A percentile compares a stretch with the other conserved stretches of the same genome.
These are phyloP conservation scores for Agrotis segetum DNA, from an alignment of 2,888 invertebrate species.

Conservation along the genomic window DNA sequence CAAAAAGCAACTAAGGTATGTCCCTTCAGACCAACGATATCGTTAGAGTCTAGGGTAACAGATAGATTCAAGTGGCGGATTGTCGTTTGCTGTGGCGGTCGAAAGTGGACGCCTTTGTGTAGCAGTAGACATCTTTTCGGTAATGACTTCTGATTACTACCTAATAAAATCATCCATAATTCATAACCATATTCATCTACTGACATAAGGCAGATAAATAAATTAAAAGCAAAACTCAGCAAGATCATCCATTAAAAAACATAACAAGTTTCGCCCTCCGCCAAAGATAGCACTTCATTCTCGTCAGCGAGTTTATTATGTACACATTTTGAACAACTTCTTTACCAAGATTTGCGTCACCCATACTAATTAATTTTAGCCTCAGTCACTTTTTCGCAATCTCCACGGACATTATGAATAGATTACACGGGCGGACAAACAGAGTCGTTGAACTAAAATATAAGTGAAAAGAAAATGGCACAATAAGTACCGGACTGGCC, in stretches of 20 bases:
- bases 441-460: slow-evolving; percentile 57
- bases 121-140: neutral
- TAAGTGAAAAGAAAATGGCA: slow-evolving; percentile 62
- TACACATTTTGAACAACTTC: slow-evolving; percentile 42
- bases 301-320: slow-evolving; percentile 43
- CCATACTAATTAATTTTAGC: slow-evolving; percentile 58
- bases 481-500: slow-evolving; percentile 64
- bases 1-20: too few relatives aligned
- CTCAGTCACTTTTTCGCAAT: slow-evolving; percentile 49
- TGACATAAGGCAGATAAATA: neutral
- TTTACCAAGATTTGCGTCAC: slow-evolving; percentile 27
- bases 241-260: slow-evolving; percentile 28
- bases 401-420: slow-evolving; percentile 61
- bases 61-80: too few relatives aligned
- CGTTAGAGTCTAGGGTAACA: too few relatives aligned
- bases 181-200: neutral
- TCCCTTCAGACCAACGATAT: too few relatives aligned
- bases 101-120: too few relatives aligned
- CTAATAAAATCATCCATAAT: neutral
- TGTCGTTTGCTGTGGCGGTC: too few relatives aligned
- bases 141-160: neutral
- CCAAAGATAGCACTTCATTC: slow-evolving; percentile 45
- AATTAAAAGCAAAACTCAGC: slow-evolving; percentile 8
- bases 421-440: slow-evolving; percentile 63
- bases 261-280: neutral